Conservation (phyloP, 2,888 invertebrate genomes). For the Choristoneura rosaceana region DNA sequence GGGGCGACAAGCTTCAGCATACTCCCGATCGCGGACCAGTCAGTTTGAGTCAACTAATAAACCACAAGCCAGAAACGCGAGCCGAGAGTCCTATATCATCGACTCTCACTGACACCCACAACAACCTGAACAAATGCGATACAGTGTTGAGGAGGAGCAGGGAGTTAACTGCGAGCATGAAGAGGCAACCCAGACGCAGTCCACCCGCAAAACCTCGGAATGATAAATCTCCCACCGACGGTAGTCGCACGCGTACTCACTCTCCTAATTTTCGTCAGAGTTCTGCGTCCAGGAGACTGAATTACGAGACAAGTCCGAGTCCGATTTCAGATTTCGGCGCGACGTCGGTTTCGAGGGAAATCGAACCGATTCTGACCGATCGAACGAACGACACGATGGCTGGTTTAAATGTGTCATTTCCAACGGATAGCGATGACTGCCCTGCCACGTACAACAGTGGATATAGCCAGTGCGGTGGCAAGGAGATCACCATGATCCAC, state of each 20-base stretch:
- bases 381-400: conserved; percentile 82
- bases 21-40: conserved; percentile 67
- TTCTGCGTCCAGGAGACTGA: conserved; percentile 61
- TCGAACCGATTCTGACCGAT: conserved; percentile 72
- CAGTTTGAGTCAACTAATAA: conserved; percentile 76
- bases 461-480: conserved; percentile 43
- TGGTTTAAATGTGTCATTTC: conserved; percentile 78
- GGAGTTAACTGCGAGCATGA: conserved; percentile 68
- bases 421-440: conserved; percentile 71
- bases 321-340: not conserved
- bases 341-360: conserved; percentile 51
- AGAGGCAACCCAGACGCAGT: conserved; percentile 49
- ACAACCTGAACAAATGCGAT: conserved; percentile 70
- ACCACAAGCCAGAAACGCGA: conserved; percentile 57
- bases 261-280: conserved; percentile 59
- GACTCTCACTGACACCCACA: conserved; percentile 69
- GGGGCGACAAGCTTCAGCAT: conserved; percentile 62
- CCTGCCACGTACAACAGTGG: conserved; percentile 47
- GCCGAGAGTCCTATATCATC: conserved; percentile 57
- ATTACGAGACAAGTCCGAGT: conserved; percentile 66
- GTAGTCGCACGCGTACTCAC: conserved; percentile 59
- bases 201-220: not conserved
- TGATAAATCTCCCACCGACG: conserved; percentile 52
- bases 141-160: conserved; percentile 70
- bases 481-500: conserved; percentile 51